Evolutionary conservation across 2,797 vertebrate species (phyloP), one percentile per base, ranked within the genome.

Genomic region (Discoglossus pictus): DNA sequence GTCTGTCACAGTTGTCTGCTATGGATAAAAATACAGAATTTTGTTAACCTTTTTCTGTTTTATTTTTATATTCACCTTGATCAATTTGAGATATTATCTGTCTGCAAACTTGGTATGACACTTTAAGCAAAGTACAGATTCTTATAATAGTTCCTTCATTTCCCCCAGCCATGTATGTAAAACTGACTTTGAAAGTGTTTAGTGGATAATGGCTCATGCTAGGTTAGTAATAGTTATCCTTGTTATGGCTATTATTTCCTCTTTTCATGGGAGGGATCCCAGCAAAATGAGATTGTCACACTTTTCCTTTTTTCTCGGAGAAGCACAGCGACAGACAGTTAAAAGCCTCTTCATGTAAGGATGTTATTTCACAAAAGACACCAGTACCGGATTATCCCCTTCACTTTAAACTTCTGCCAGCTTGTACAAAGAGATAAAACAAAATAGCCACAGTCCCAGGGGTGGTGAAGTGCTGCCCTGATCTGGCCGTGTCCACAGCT

Each of bases 401-500:
- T 87, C 86, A 85, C 89, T 90, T 88, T 90, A 89, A 90, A 92
- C 87, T 90, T 90, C 88, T 89, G 87, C 89, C 87, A 89, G 90
- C 87, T 88, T 88, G 86, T 90, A 90, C 88, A 90, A 90, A 89
- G 87, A 91, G 88, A 90, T 88, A 87, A 91, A 91, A 91, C 89
- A 90, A 91, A 91, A 91, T 90, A 88, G 88, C 87, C 86, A 79
- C 34, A 76, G 88, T 93, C 90, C 86, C 84, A 92, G 90, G 90
- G 90, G 87, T 86, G 78, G 79, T 80, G 85, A 82, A 85, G 80
- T 80, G 84, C 85, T 70, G 88, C 86, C 90, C 80, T 79, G 82
- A 89, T 85, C 87, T 86, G 88, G 90, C 93, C 91, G 90, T 93
- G 93, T 94, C 91, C 92, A 73, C 80, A 86, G 92, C 94, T 97